Percentiles rank a stretch among this genome's conserved stretches.
Evolutionary conservation across 1,140 invertebrate genomes (phyloP).

Genomic region (Trichoplusia ni): DNA sequence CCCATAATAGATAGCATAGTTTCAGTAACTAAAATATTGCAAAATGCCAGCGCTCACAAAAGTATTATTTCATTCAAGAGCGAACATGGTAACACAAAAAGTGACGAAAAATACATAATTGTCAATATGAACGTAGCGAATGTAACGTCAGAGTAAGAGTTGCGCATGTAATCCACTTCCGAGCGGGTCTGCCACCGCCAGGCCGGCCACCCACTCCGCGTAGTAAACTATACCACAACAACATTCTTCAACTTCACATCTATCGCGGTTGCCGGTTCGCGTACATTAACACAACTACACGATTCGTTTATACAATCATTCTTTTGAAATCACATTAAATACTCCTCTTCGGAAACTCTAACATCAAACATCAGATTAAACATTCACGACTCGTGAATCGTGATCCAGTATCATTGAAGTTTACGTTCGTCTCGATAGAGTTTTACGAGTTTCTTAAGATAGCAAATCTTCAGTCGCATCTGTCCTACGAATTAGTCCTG

Average conservation of each 20-base stretch:
- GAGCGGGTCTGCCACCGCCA: slow-evolving; percentile 12
- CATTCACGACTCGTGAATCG: not conserved
- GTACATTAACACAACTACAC: slow-evolving; percentile 10
- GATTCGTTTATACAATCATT: not conserved
- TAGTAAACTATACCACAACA: slow-evolving; percentile 50
- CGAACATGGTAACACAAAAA: not conserved
- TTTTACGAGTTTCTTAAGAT: slow-evolving; percentile 25
- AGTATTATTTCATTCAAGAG: slow-evolving; percentile 11
- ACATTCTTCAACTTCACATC: slow-evolving; percentile 34
- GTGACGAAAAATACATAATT: slow-evolving; percentile 14
- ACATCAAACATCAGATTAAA: slow-evolving; percentile 5
- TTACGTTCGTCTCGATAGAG: slow-evolving; percentile 1
- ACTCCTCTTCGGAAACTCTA: not conserved
- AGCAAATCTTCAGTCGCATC: slow-evolving; percentile 31
- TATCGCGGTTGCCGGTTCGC: not conserved
- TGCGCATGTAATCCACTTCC: slow-evolving; percentile 43
- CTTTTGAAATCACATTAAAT: not conserved
- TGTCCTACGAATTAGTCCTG: slow-evolving; percentile 44
- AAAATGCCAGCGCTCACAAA: too few relatives aligned
- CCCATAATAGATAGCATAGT: too few relatives aligned
- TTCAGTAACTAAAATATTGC: too few relatives aligned
- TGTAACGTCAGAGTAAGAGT: not conserved
- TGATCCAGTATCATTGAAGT: not conserved
- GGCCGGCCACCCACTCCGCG: slow-evolving; percentile 37
- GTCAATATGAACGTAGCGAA: not conserved